These are phyloP conservation scores for Halcyon chelicuti DNA, from an alignment of 2,797 vertebrate genomes.

Conservation along the genomic window DNA sequence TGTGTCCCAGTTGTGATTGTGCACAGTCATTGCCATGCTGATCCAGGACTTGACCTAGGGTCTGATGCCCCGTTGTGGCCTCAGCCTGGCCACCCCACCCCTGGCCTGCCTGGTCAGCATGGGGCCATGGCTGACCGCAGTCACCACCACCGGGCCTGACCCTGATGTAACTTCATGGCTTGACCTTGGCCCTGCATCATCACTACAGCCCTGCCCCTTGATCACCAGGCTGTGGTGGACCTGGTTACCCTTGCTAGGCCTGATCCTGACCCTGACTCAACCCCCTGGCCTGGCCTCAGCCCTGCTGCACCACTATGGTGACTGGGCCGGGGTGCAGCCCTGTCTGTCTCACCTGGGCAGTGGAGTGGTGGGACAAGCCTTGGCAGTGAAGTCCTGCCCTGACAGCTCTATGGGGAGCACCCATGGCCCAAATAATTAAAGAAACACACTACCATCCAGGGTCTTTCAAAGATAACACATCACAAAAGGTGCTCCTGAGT, in stretches of 20 bases:
- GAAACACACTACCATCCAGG: neutral
- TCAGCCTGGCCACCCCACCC: neutral
- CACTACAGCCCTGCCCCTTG: accelerated
- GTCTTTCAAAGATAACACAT: neutral
- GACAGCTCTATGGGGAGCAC: accelerated
- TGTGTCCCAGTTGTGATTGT: neutral
- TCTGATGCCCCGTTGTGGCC: neutral
- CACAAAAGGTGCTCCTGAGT: neutral
- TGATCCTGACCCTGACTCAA: neutral
- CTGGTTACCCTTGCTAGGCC: neutral
- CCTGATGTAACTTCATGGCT: accelerated
- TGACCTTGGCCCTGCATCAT: neutral
- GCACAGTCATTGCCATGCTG: accelerated
- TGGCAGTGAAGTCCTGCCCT: neutral
- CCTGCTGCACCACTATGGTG: accelerated
- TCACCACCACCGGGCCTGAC: neutral
- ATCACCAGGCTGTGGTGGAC: accelerated
- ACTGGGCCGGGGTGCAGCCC: neutral
- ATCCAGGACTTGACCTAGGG: accelerated
- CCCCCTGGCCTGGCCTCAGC: accelerated
- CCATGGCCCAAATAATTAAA: neutral
- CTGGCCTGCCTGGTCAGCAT: accelerated
- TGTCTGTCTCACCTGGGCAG: accelerated
- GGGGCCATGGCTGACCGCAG: accelerated
- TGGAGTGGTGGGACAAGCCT: neutral